Evolutionary conservation across 2,888 invertebrate species (phyloP), one percentile per base, ranked within the genome.

Genomic region (Panopea generosa): DNA sequence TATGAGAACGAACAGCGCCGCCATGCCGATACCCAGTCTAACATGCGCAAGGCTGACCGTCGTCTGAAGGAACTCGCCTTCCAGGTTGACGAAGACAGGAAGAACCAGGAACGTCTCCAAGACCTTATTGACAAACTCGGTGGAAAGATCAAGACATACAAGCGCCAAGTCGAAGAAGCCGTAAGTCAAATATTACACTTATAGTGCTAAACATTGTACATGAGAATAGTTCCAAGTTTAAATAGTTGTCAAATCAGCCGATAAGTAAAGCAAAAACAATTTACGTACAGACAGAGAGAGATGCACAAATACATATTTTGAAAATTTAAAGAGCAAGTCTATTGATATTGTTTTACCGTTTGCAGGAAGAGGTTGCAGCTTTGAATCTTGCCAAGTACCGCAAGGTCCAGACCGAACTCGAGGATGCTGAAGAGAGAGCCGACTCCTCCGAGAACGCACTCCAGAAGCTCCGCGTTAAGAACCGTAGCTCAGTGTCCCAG

Each of bases 121-220:
- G 99, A 99, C 94, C 95, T 99, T 92, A 98, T 99, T 90, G 99
- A 99, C 95, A 99, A 99, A 95, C 96, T 99, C 91, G 93, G 93
- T 82, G 97, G 98, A 94, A 99, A 99, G 96, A 98, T 99, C 95
- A 99, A 99, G 96, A 98, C 98, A 91, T 99, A 99, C 97, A 99
- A 99, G 97, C 97, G 99, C 95, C 99, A 99, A 95, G 98, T 99
- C 93, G 99, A 99, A 93, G 99, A 99, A 94, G 99, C 99, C 86
- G 94, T 94, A 90, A 93, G 94, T 93, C n/a, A n/a, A n/a, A n/a
- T 40, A 18, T 9, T n/a, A n/a, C n/a, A n/a, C n/a, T n/a, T n/a
- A n/a, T n/a, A n/a, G n/a, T n/a, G n/a, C n/a, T n/a, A n/a, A n/a
- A n/a, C n/a, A n/a, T n/a, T n/a, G n/a, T n/a, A n/a, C n/a, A n/a